These are phyloP conservation scores for Pipistrellus pipistrellus DNA, from an alignment of 2,797 vertebrate genomes.

Conservation along the genomic window DNA sequence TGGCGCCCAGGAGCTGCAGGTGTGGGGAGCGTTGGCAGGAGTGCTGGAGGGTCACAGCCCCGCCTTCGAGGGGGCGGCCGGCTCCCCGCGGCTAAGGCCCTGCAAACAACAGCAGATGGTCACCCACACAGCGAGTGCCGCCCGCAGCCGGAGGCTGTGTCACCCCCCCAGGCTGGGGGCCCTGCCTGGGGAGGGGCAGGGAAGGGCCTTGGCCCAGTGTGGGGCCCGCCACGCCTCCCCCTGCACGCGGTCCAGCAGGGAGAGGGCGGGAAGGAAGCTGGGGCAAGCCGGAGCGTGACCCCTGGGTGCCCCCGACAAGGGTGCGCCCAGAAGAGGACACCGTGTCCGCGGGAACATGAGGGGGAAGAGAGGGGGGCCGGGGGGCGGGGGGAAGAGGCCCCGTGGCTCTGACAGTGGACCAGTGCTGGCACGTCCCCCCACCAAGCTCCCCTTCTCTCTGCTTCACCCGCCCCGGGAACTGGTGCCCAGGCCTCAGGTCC, in stretches of 20 bases:
- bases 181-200: not conserved
- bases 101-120: too few species aligned
- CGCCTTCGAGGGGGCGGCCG: too few species aligned
- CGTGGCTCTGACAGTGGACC: not conserved
- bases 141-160: too few species aligned
- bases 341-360: not conserved
- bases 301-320: not conserved
- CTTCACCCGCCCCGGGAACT: not conserved
- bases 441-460: not conserved
- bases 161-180: too few species aligned
- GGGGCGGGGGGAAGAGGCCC: too few species aligned
- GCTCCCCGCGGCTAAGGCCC: too few species aligned
- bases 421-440: not conserved
- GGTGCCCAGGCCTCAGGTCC: not conserved
- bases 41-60: too few species aligned
- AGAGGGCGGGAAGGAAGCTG: not conserved
- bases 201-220: not conserved
- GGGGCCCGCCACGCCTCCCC: rapidly evolving
- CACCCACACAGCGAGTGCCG: too few species aligned
- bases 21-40: too few species aligned
- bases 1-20: too few species aligned
- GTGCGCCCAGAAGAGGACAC: not conserved
- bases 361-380: not conserved
- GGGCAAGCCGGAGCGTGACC: not conserved
- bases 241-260: not conserved